A percentile compares a stretch with the other conserved stretches of the same genome.
These are phyloP conservation scores for Sycophila texana DNA, from an alignment of 2,888 invertebrate genomes.

Conservation along the genomic window DNA sequence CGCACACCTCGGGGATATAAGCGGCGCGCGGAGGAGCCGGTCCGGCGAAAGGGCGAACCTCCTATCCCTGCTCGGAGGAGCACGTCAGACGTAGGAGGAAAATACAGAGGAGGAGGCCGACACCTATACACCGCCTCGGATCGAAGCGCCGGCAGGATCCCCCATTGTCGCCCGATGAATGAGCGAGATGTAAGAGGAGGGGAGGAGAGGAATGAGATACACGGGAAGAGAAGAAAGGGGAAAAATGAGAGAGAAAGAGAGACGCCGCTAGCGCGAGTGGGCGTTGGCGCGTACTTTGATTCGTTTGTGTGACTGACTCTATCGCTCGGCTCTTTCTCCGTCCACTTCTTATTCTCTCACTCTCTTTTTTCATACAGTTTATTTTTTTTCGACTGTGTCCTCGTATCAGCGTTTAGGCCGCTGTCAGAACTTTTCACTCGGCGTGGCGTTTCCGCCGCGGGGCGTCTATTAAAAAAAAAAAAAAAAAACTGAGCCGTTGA, in stretches of 20 bases:
- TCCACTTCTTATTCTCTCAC: not conserved
- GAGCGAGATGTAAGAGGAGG: not conserved
- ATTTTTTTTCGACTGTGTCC: no score
- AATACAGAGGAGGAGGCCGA: not conserved
- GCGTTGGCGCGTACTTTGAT: conserved; percentile 49
- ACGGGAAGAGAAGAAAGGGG: not conserved
- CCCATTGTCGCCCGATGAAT: conserved; percentile 34
- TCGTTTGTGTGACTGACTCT: conserved; percentile 20
- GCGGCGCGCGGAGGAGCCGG: not conserved
- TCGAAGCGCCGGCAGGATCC: conserved; percentile 16
- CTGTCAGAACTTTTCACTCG: no score
- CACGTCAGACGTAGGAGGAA: not conserved
- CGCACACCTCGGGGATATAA: conserved; percentile 4
- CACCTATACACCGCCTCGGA: not conserved
- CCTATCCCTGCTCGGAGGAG: not conserved
- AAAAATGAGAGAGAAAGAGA: not conserved
- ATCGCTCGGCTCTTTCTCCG: not conserved
- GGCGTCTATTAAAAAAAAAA: no score
- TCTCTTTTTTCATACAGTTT: not conserved
- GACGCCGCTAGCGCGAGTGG: conserved; percentile 23
- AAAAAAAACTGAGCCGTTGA: no score
- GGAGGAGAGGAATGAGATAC: not conserved
- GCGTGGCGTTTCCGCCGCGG: no score
- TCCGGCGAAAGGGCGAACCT: not conserved
- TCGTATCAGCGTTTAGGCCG: no score